Percentiles rank a stretch among this genome's conserved stretches.
Evolutionary conservation across 2,888 invertebrate species (phyloP).

Genomic region (Erebia palarica): DNA sequence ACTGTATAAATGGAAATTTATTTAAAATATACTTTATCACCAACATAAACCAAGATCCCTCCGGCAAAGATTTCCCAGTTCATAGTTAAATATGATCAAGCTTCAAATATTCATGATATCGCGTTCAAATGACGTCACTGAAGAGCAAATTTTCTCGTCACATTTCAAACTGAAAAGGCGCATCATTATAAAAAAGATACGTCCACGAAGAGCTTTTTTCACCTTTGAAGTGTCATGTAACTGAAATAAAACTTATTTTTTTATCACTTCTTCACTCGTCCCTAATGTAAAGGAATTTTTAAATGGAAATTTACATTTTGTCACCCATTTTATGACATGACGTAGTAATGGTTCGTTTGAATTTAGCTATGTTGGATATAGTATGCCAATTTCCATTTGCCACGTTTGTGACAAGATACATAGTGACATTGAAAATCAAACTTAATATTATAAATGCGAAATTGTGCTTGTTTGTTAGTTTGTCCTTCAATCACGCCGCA

Average conservation of each 20-base stretch:
- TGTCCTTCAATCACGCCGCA: too few relatives aligned
- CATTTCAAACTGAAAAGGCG: background rate
- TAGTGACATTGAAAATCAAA: too few relatives aligned
- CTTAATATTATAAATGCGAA: too few relatives aligned
- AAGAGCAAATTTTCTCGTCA: background rate
- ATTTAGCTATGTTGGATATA: too few relatives aligned
- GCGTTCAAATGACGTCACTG: background rate
- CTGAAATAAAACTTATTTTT: background rate
- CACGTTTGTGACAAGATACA: too few relatives aligned
- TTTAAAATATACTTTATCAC: too few relatives aligned
- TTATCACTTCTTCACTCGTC: background rate
- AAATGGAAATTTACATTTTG: slow-evolving; percentile 3
- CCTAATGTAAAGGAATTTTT: slow-evolving; percentile 1
- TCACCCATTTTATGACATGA: background rate
- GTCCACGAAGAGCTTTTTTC: background rate
- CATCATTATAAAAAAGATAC: background rate
- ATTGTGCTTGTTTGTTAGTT: too few relatives aligned
- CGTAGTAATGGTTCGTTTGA: background rate
- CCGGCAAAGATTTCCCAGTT: background rate
- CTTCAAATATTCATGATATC: slow-evolving; percentile 1
- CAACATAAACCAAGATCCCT: too few relatives aligned
- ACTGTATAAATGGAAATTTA: too few relatives aligned
- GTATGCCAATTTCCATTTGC: too few relatives aligned
- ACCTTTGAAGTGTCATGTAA: background rate
- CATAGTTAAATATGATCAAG: background rate